These are phyloP conservation scores for Sarotherodon lohbergeri DNA, from an alignment of 2,113 vertebrate species.

Conservation along the genomic window DNA sequence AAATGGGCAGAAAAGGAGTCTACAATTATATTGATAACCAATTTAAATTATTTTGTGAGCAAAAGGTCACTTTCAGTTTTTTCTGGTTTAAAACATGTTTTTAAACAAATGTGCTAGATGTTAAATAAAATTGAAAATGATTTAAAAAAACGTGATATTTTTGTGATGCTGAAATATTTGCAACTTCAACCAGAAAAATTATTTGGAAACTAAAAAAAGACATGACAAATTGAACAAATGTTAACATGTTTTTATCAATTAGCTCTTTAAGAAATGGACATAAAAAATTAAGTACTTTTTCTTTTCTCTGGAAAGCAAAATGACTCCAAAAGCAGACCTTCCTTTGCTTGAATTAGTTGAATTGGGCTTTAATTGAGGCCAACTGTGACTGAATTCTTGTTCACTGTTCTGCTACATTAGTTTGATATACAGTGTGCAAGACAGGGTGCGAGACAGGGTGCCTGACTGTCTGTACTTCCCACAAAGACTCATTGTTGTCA, in stretches of 20 bases:
- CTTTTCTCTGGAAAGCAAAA: neutral
- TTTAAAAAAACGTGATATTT: neutral
- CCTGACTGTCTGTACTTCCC: conserved; percentile 62
- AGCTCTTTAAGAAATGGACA: neutral
- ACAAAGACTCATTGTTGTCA: conserved; percentile 65
- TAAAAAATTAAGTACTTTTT: neutral
- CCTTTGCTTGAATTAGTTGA: conserved; percentile 25
- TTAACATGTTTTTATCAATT: neutral
- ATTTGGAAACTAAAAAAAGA: neutral
- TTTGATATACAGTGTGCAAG: conserved; percentile 61
- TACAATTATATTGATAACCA: neutral
- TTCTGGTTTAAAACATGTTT: neutral
- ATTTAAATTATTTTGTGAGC: neutral
- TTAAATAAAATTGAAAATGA: neutral
- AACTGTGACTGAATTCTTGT: conserved; percentile 46
- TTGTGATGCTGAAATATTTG: neutral
- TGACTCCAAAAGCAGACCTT: neutral
- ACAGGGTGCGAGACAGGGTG: conserved; percentile 63
- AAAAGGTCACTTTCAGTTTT: neutral
- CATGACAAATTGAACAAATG: neutral
- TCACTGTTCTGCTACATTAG: conserved; percentile 48
- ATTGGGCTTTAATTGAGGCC: conserved; percentile 55
- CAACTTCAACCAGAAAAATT: neutral
- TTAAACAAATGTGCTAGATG: neutral
- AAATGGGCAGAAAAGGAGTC: neutral